A percentile compares a stretch with the other conserved stretches of the same genome.
Conservation (phyloP, 2,888 invertebrate genomes). For the Drepanosiphum platanoidis region DNA sequence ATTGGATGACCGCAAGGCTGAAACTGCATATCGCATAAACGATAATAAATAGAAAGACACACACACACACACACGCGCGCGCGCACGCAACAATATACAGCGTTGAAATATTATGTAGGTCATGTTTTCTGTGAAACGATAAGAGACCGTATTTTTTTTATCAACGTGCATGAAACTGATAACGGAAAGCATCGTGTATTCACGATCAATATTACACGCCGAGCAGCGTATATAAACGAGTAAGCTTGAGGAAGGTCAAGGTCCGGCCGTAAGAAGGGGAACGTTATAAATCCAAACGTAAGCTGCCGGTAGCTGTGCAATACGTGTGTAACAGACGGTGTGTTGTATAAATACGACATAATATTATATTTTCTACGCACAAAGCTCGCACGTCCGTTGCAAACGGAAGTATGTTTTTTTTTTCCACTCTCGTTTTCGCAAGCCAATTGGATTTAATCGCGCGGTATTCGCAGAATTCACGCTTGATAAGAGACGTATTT, state of each 20-base stretch:
- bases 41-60: constrained; percentile 26
- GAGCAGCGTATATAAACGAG: background rate
- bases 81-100: background rate
- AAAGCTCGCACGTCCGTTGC: background rate
- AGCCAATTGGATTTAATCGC: background rate
- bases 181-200: background rate
- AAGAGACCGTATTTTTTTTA: constrained; percentile 26
- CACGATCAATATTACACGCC: constrained; percentile 26
- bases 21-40: constrained; percentile 20
- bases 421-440: background rate
- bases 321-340: background rate
- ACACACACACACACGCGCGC: too few relatives aligned
- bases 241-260: constrained; percentile 47
- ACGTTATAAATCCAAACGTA: background rate
- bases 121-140: constrained; percentile 35
- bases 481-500: background rate
- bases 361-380: background rate
- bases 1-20: constrained; percentile 34
- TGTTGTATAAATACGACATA: background rate
- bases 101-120: constrained; percentile 26
- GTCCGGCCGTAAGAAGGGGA: constrained; percentile 12
- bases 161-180: background rate
- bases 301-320: background rate
- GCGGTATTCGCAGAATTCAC: background rate
- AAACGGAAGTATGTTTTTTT: background rate